Conservation (phyloP, 2,888 invertebrate species). For the Colletes collaris region DNA sequence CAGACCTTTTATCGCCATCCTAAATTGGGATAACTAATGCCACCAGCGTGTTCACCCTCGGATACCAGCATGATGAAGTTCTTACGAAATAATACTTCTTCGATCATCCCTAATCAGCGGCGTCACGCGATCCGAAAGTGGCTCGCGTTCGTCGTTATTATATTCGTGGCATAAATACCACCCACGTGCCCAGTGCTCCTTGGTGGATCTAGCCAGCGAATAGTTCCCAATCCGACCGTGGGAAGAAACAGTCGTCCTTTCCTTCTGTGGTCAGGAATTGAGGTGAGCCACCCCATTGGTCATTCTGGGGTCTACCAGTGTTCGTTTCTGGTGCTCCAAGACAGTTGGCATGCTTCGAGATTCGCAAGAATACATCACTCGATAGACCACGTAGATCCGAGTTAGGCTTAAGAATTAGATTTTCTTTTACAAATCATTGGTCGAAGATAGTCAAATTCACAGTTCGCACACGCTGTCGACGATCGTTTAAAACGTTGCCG, state of each 20-base stretch:
- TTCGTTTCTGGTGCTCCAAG: neutral
- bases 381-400: no score
- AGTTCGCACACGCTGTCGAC: neutral
- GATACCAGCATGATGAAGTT: slow-evolving; percentile 25
- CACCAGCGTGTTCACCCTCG: neutral
- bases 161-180: slow-evolving; percentile 70
- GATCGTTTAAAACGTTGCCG: neutral
- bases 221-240: slow-evolving; percentile 40
- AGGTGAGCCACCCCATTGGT: slow-evolving; percentile 13
- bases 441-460: neutral
- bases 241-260: slow-evolving; percentile 53
- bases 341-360: neutral
- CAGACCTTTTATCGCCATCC: neutral
- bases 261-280: slow-evolving; percentile 34
- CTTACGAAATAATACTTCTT: slow-evolving; percentile 51
- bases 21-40: slow-evolving; percentile 23
- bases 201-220: slow-evolving; percentile 20
- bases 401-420: no score
- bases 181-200: slow-evolving; percentile 60
- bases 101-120: slow-evolving; percentile 72
- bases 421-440: no score
- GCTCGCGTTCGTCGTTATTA: slow-evolving; percentile 69
- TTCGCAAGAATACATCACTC: neutral
- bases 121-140: slow-evolving; percentile 73
- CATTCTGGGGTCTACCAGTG: slow-evolving; percentile 1